Conservation (phyloP, 2,888 invertebrate genomes). For the Eristalis tenax region DNA sequence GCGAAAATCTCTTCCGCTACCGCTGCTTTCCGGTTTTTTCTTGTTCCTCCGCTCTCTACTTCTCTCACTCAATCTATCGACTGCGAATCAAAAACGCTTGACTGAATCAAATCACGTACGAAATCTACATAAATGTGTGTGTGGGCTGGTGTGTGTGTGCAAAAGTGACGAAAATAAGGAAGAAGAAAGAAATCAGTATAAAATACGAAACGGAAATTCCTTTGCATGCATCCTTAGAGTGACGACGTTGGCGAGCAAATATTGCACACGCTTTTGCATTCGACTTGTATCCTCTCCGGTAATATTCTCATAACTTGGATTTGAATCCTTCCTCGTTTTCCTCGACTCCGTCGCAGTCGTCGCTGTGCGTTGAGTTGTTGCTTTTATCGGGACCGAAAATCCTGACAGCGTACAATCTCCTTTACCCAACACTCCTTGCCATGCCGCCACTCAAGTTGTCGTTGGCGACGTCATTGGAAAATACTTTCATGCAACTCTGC, state of each 20-base stretch:
- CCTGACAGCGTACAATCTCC: conserved; percentile 55
- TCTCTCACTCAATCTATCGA: conserved; percentile 20
- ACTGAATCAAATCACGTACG: conserved; percentile 70
- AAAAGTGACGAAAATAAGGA: conserved; percentile 7
- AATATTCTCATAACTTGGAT: conserved; percentile 70
- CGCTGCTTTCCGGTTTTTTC: conserved; percentile 37
- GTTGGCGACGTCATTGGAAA: conserved; percentile 48
- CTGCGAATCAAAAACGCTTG: conserved; percentile 68
- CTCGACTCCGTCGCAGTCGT: background rate
- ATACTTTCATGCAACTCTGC: conserved; percentile 71
- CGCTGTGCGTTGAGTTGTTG: conserved; percentile 23
- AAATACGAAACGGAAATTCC: conserved; percentile 70
- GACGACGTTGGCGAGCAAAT: conserved; percentile 64
- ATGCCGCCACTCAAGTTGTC: background rate
- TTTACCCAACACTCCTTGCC: background rate
- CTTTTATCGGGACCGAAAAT: conserved; percentile 58
- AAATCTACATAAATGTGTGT: conserved; percentile 15
- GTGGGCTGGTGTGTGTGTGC: background rate
- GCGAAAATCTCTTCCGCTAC: conserved; percentile 68
- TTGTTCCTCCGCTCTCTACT: background rate
- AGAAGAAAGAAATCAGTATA: conserved; percentile 33
- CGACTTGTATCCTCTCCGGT: conserved; percentile 71
- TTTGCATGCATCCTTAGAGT: conserved; percentile 67
- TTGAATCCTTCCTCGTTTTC: conserved; percentile 42
- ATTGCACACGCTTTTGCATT: conserved; percentile 71